A percentile compares a stretch with the other conserved stretches of the same genome.
Conservation (phyloP, 2,888 invertebrate genomes). For the Odontothrips loti region DNA sequence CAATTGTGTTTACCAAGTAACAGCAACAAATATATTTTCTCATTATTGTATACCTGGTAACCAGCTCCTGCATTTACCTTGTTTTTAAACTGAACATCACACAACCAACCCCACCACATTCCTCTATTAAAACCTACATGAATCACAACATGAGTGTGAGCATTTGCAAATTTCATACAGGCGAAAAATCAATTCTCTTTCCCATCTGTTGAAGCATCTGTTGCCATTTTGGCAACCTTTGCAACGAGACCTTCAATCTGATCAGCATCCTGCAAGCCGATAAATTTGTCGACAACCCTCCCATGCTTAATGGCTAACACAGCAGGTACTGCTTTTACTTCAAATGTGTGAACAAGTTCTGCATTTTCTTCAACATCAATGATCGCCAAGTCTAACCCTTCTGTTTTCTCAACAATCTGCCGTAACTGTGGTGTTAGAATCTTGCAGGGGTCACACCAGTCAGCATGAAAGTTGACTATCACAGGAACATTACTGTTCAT, state of each 20-base stretch:
- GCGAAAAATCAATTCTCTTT: background rate
- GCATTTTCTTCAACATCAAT: constrained; percentile 78
- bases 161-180: background rate
- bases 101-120: no score
- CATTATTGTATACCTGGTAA: no score
- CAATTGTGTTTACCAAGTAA: no score
- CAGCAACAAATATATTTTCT: no score
- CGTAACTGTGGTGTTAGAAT: constrained; percentile 78
- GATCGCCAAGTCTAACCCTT: constrained; percentile 70
- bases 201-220: background rate
- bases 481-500: constrained; percentile 80
- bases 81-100: no score
- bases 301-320: constrained; percentile 72
- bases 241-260: constrained; percentile 76
- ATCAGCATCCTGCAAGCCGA: constrained; percentile 75
- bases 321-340: constrained; percentile 43
- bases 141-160: constrained; percentile 7
- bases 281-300: constrained; percentile 79
- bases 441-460: constrained; percentile 88
- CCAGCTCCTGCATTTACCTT: no score
- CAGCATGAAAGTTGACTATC: constrained; percentile 87
- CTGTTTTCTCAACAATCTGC: constrained; percentile 68
- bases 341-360: constrained; percentile 72
- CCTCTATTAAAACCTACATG: background rate
- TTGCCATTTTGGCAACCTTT: constrained; percentile 47